Conservation (phyloP, 2,888 invertebrate genomes). For the Seira sanloemensis region DNA sequence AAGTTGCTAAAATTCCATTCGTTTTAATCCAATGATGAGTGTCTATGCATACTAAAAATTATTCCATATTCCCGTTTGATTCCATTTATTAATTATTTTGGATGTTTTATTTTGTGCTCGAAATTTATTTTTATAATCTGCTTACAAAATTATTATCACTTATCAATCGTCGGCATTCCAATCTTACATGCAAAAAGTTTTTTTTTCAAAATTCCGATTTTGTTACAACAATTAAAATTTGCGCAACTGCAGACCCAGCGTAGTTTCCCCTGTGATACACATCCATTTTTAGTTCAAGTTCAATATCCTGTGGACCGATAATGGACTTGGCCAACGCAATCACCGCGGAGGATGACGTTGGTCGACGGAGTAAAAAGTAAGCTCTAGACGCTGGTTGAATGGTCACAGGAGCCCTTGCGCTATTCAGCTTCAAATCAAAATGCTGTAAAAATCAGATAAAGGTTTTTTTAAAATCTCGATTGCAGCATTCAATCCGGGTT, state of each 20-base stretch:
- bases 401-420: constrained; percentile 80
- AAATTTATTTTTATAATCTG: too few relatives aligned
- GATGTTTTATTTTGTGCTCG: too few relatives aligned
- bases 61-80: too few relatives aligned
- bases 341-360: constrained; percentile 81
- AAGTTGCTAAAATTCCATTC: too few relatives aligned
- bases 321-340: constrained; percentile 85
- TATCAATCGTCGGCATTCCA: too few relatives aligned
- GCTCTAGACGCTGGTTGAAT: constrained; percentile 76
- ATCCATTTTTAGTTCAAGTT: constrained; percentile 91
- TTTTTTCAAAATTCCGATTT: constrained; percentile 87
- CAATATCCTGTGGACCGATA: constrained; percentile 90
- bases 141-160: too few relatives aligned
- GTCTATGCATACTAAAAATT: too few relatives aligned
- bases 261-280: constrained; percentile 84
- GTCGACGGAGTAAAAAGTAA: constrained; percentile 78
- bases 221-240: constrained; percentile 89
- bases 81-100: neutral
- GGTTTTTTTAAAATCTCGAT: neutral
- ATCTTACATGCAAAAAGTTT: too few relatives aligned
- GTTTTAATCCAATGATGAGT: too few relatives aligned
- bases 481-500: too few relatives aligned
- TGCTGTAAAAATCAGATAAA: constrained; percentile 77
- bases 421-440: constrained; percentile 84
- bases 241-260: constrained; percentile 89